phyloP scores from a whole-genome alignment of 2,113 vertebrate species.

The Rhinogobius similis region DNA sequence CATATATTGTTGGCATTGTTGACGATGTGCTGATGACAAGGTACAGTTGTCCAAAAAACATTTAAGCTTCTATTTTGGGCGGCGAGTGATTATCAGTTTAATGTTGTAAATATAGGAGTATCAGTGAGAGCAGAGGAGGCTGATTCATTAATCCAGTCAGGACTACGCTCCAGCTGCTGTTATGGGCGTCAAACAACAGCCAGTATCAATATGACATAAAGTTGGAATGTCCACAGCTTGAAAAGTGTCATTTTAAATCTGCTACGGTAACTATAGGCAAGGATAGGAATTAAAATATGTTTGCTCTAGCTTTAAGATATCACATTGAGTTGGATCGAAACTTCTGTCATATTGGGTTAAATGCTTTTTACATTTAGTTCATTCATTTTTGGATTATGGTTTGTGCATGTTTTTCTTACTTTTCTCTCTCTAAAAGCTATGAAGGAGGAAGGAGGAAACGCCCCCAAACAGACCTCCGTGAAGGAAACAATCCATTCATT shows the following conservation, averaged over 20 bases:
- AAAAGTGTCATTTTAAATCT: not conserved
- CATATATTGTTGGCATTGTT: conserved; percentile 44
- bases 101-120: conserved; percentile 35
- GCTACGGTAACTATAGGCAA: not conserved
- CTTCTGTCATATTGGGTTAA: too few species aligned
- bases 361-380: too few species aligned
- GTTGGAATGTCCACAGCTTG: conserved; percentile 17
- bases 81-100: conserved; percentile 37
- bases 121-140: conserved; percentile 12
- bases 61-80: conserved; percentile 38
- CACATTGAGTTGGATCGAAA: too few species aligned
- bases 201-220: conserved; percentile 16
- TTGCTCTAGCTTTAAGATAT: too few species aligned
- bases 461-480: too few species aligned
- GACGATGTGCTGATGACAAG: conserved; percentile 55
- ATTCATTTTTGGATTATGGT: too few species aligned
- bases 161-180: not conserved
- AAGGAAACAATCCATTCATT: too few species aligned
- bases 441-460: too few species aligned
- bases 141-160: conserved; percentile 24
- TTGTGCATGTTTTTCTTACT: too few species aligned
- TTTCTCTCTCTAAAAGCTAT: too few species aligned
- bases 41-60: conserved; percentile 45
- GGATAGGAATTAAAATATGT: conserved; percentile 25
- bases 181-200: conserved; percentile 6